phyloP scores from a whole-genome alignment of 2,888 invertebrate genomes.

The Agonopterix alstromeriana region DNA sequence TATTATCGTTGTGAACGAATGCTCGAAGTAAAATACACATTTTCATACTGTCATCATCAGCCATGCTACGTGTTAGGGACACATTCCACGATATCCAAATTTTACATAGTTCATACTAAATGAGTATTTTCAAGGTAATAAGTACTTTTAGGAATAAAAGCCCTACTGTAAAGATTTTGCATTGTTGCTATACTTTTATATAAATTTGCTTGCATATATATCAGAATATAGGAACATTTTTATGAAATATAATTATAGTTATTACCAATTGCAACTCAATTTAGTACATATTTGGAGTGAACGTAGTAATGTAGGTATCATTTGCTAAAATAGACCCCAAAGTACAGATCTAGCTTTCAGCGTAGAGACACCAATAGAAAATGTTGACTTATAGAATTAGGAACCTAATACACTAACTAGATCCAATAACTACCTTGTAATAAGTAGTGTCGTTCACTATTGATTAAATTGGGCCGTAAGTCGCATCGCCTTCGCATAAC shows the following conservation, averaged over 20 bases:
- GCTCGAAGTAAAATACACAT: constrained; percentile 21
- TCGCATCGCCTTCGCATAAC: neutral
- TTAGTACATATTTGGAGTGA: neutral
- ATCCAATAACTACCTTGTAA: neutral
- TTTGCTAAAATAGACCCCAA: constrained; percentile 11
- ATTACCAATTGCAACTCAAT: too few relatives aligned
- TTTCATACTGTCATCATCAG: constrained; percentile 1
- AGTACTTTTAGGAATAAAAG: neutral
- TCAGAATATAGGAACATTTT: too few relatives aligned
- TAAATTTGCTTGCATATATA: too few relatives aligned
- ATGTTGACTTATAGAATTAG: constrained; percentile 3
- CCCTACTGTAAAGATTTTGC: too few relatives aligned
- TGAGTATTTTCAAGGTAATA: neutral
- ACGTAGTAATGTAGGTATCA: constrained; percentile 3
- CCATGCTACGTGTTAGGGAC: constrained; percentile 4
- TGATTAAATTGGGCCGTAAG: constrained; percentile 8
- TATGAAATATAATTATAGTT: too few relatives aligned
- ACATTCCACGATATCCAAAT: constrained; percentile 3
- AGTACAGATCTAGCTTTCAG: constrained; percentile 8
- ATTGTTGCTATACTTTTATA: too few relatives aligned
- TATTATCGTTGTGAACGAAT: constrained; percentile 34
- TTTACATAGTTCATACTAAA: neutral
- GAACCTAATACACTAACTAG: constrained; percentile 8
- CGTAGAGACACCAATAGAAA: constrained; percentile 13
- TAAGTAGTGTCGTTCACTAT: constrained; percentile 2